Base-by-base conservation (phyloP, 92 coral and sea anemone species). In the Palythoa heliodiscus region DNA sequence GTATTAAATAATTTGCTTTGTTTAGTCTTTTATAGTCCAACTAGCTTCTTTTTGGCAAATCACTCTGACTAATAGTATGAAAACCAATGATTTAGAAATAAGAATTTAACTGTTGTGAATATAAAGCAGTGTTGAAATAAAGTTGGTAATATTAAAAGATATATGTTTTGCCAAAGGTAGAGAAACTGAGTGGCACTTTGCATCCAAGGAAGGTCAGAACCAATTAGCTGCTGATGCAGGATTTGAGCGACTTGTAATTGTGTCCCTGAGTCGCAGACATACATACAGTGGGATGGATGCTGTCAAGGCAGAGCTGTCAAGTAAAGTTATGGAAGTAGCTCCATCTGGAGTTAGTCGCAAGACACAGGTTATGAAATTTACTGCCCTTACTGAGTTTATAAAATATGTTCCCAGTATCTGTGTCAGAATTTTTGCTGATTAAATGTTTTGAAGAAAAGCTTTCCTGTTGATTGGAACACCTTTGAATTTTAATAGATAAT, bases 251-350 rank as follows among this genome's bases (percentile, higher is more conserved):
- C 93, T 94, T 61, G 94, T 95, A 14, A 87, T 95, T 47, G 96
- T 91, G 17, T 81, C 91, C 11, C 90, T 95, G 60, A 91, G 93
- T 82, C 87, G 98, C 76, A 94, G 98, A 16, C 96, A 93, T 52
- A 23, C 52, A 12, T 95, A 94, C 84, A 73, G 70, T 58, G 89
- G 87, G 78, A 88, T 95, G 76, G 98, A 91, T 39, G 87, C 86
- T 15, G 89, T 94, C 24, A 95, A 95, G 67, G 87, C 92, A 47
- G 98, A 95, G 88, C 85, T 95, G 71, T 95, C 98, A 13, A 76
- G 91, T n/a, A 92, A 92, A 88, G 95, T 94, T 15, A 94, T 95
- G 95, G 98, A 95, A 68, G 83, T 95, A 14, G 98, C 96, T 54
- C 98, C 97, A 13, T 88, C 73, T 19, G 93, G 87, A 58, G 94